Evolutionary conservation across 2,113 vertebrate genomes (phyloP), one percentile per base, ranked within the genome.

Genomic region (Phoxinus phoxinus): DNA sequence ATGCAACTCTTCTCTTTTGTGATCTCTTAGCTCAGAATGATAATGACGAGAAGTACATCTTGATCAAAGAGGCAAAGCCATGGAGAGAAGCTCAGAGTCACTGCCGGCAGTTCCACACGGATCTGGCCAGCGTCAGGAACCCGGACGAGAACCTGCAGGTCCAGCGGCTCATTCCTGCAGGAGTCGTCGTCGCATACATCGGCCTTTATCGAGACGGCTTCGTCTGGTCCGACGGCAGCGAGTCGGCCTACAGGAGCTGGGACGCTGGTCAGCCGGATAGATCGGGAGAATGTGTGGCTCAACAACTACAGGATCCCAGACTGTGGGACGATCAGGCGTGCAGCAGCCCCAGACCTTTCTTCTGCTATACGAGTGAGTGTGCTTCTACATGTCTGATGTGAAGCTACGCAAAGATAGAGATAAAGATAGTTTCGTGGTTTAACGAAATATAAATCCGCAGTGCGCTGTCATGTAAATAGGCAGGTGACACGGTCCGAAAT

Each of bases 41-140:
- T 3, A 35, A 21, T 56, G 2, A 8, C 0, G 2, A 8, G 17
- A 73, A 46, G 1, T 48, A 75, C 51, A 17, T 84, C 4, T 6
- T 56, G 0, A 23, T 87, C 1, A 15, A 67, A 6, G 0, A 4
- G 3, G 0, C 1, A 4, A 71, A 77, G 23, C 30, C 30, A 23
- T 90, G 89, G 79, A 25, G 23, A 23, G 48, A 23, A 0, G 85
- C 87, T 85, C 73, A 61, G 27, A 76, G 3, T 2, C 19, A 76
- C 73, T 76, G 73, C 25, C 10, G 46, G 12, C 15, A 10, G 44
- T 2, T 65, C n/a, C 59, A 86, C 71, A 76, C 74, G 7, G 86
- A 89, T n/a, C 72, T 87, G 85, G 82, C 46, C 69, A 80, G 53
- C 9, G 51, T 77, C 13, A 82, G 56, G 44, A 82, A 63, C 35